Evolutionary conservation across 2,113 vertebrate species (phyloP).

Genomic region (Chaetura pelagica): DNA sequence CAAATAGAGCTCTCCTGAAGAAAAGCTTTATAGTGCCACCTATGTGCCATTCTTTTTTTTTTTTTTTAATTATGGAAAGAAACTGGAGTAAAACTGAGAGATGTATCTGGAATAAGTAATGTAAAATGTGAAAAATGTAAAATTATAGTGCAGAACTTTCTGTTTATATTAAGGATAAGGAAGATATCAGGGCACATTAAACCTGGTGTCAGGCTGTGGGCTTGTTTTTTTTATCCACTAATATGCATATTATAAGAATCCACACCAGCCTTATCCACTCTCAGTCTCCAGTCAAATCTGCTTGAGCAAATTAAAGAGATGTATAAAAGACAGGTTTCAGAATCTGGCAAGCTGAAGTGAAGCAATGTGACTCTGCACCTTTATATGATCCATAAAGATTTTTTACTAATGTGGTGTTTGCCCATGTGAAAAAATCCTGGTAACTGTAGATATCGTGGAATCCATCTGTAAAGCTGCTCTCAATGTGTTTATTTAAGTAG

Average conservation of each 20-base stretch:
- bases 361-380: conserved; percentile 75
- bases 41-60: background rate
- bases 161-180: background rate
- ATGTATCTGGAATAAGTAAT: background rate
- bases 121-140: background rate
- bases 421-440: conserved; percentile 87
- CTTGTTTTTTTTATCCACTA: background rate
- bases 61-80: background rate
- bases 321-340: background rate
- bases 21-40: background rate
- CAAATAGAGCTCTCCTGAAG: background rate
- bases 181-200: background rate
- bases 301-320: background rate
- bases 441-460: conserved; percentile 81
- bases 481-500: conserved; percentile 89
- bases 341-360: background rate
- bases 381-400: conserved; percentile 86
- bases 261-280: background rate
- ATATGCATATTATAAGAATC: background rate
- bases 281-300: background rate
- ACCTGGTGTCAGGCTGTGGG: background rate
- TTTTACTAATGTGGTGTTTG: conserved; percentile 85
- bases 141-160: background rate
- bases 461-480: conserved; percentile 86
- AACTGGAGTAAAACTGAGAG: background rate